A percentile compares a stretch with the other conserved stretches of the same genome.
phyloP scores from a whole-genome alignment of 2,113 vertebrate genomes.

The Hippolais icterina region DNA sequence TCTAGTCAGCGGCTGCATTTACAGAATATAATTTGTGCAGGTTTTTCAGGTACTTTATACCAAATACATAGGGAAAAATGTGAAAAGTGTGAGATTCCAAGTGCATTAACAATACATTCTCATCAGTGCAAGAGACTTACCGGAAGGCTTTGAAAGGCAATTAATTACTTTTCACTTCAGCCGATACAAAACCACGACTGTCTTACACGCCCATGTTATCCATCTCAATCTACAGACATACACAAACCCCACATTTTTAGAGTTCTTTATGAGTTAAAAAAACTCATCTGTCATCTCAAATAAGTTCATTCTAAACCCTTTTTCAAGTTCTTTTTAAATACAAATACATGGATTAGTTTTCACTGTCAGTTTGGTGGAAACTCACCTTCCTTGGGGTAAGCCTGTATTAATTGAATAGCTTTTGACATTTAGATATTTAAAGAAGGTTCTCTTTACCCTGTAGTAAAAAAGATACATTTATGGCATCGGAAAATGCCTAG shows the following conservation, averaged over 20 bases:
- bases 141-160: not conserved
- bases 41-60: not conserved
- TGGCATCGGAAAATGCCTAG: not conserved
- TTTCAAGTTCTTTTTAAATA: not conserved
- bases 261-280: not conserved
- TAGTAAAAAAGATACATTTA: not conserved
- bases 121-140: not conserved
- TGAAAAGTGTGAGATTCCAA: not conserved
- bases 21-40: not conserved
- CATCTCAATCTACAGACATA: not conserved
- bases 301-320: not conserved
- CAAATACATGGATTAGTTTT: not conserved
- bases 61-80: not conserved
- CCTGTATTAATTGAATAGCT: not conserved
- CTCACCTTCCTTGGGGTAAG: not conserved
- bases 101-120: not conserved
- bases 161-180: not conserved
- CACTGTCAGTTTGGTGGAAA: not conserved
- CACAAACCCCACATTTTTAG: not conserved
- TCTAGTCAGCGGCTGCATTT: not conserved
- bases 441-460: not conserved
- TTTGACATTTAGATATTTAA: not conserved
- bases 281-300: not conserved
- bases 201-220: not conserved
- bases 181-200: not conserved